phyloP scores from a whole-genome alignment of 2,113 vertebrate species.

The Sinocyclocheilus grahami region DNA sequence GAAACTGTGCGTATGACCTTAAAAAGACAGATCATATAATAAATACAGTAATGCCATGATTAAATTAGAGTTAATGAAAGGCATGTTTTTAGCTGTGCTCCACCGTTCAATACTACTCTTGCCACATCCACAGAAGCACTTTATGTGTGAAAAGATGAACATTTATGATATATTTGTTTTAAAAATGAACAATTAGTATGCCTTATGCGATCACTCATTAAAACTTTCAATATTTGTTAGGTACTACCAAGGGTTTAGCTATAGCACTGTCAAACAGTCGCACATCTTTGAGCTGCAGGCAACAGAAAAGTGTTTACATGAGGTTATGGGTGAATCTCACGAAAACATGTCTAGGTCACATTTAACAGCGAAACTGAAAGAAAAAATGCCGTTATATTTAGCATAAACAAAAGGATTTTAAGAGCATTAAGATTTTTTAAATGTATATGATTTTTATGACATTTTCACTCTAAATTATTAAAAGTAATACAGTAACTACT shows the following conservation, averaged over 20 bases:
- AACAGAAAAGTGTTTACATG: neutral
- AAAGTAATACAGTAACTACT: neutral
- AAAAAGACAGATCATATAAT: conserved; percentile 15
- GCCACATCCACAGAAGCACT: neutral
- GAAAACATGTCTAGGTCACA: conserved; percentile 3
- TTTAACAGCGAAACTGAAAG: neutral
- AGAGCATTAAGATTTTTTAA: too few relatives aligned
- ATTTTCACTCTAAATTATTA: neutral
- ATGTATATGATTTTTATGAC: neutral
- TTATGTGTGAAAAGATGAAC: neutral
- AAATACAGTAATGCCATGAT: conserved; percentile 32
- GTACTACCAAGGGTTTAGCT: neutral
- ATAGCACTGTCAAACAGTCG: neutral
- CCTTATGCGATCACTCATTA: neutral
- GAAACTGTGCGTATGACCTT: conserved; percentile 30
- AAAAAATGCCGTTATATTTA: neutral
- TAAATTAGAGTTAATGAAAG: neutral
- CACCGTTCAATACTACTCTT: neutral
- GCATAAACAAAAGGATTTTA: neutral
- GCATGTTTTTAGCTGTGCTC: conserved; percentile 5
- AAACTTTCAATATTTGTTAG: neutral
- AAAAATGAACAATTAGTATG: neutral
- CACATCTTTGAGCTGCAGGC: neutral
- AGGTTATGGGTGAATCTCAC: neutral
- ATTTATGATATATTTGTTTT: neutral